These are phyloP conservation scores for Sterrhoptilus dennistouni DNA, from an alignment of 2,113 vertebrate species.

Conservation along the genomic window DNA sequence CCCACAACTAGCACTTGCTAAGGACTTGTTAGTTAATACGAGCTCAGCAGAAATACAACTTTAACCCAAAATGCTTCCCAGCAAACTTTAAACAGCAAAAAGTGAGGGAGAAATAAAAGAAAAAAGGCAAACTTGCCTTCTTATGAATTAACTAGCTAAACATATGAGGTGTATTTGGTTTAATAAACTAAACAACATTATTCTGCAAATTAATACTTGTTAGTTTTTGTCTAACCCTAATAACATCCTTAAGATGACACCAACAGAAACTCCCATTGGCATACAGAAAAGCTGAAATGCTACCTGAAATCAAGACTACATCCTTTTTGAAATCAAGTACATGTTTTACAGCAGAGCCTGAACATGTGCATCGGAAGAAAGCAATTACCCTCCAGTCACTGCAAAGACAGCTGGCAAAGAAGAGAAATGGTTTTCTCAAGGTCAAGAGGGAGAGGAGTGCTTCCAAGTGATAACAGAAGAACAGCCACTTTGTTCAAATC, in stretches of 20 bases:
- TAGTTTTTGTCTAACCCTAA: not conserved
- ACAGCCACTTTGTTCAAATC: not conserved
- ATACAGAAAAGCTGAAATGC: not conserved
- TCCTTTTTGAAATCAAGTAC: not conserved
- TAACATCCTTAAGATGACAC: not conserved
- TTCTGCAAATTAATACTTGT: not conserved
- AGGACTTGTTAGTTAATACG: not conserved
- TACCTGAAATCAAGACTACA: not conserved
- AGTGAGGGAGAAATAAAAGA: accelerated
- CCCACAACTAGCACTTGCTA: not conserved
- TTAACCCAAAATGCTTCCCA: not conserved
- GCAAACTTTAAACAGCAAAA: not conserved
- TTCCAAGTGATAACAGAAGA: not conserved
- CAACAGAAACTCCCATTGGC: not conserved
- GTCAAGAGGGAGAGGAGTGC: not conserved
- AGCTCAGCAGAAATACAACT: not conserved
- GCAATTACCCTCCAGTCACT: not conserved
- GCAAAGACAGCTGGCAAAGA: not conserved
- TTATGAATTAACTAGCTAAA: not conserved
- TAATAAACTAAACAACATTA: not conserved
- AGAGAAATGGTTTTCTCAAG: not conserved
- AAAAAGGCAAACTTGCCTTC: not conserved
- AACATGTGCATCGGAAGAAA: not conserved
- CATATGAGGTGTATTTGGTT: not conserved
- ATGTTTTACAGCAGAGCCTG: not conserved